Conservation (phyloP, 2,113 vertebrate species). For the Lucifuga dentata region DNA sequence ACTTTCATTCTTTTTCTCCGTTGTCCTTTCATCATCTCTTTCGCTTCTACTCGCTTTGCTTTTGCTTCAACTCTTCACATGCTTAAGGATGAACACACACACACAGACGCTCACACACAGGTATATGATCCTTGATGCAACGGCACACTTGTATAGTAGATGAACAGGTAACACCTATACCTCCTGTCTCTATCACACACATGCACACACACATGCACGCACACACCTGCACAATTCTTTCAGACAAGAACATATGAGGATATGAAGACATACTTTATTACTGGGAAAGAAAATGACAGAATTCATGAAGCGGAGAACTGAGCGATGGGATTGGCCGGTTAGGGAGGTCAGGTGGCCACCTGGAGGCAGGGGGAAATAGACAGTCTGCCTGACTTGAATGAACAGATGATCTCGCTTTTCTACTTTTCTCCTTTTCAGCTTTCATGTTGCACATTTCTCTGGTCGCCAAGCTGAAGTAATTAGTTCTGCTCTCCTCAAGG, state of each 20-base stretch:
- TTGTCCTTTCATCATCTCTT: neutral
- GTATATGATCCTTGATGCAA: conserved; percentile 5
- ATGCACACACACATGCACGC: neutral
- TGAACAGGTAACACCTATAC: neutral
- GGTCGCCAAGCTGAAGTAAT: conserved; percentile 30
- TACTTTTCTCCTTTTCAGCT: conserved; percentile 29
- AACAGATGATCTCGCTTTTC: conserved; percentile 24
- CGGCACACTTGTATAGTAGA: neutral
- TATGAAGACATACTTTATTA: conserved; percentile 22
- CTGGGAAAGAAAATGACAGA: conserved; percentile 21
- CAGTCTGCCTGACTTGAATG: neutral
- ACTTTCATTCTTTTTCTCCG: neutral
- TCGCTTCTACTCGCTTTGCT: neutral
- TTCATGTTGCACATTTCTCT: conserved; percentile 28
- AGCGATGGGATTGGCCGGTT: neutral
- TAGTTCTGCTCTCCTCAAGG: conserved; percentile 29
- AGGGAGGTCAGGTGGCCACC: conserved; percentile 33
- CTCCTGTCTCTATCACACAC: no score
- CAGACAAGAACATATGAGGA: neutral
- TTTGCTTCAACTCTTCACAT: neutral
- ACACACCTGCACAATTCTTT: conserved; percentile 1
- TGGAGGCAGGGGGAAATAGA: conserved; percentile 1
- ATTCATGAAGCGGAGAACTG: conserved; percentile 16
- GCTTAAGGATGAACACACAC: neutral
- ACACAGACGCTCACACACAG: neutral